These are phyloP conservation scores for Silurus aristotelis DNA, from an alignment of 2,797 vertebrate species.

Conservation along the genomic window DNA sequence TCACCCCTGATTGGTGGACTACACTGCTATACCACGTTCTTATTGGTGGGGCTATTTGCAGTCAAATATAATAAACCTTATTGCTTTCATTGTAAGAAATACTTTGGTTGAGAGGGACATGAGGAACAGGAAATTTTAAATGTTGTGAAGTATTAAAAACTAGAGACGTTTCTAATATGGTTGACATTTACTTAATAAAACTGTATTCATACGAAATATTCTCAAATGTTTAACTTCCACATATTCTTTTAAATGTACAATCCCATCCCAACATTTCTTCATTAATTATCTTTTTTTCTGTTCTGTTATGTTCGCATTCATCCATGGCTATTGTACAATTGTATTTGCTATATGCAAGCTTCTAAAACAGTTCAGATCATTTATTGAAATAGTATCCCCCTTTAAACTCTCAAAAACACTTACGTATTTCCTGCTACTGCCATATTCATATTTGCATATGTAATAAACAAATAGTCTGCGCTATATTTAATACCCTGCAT, in stretches of 20 bases:
- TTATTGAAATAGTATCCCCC: not conserved
- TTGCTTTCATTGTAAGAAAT: not conserved
- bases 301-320: not conserved
- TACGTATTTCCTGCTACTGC: not conserved
- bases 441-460: not conserved
- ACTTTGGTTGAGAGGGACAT: not conserved
- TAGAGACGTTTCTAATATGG: not conserved
- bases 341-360: not conserved
- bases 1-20: conserved; percentile 67
- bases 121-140: not conserved
- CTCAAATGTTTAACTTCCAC: not conserved
- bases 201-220: not conserved
- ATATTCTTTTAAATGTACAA: not conserved
- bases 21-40: conserved; percentile 48
- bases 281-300: not conserved
- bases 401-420: not conserved
- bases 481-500: not conserved
- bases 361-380: not conserved
- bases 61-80: conserved; percentile 24
- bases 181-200: not conserved
- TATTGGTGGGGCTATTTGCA: conserved; percentile 66
- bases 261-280: not conserved
- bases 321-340: not conserved
- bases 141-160: not conserved
- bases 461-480: not conserved